Base-by-base conservation (phyloP, 1,140 invertebrate genomes). In the Diorhabda carinulata region DNA sequence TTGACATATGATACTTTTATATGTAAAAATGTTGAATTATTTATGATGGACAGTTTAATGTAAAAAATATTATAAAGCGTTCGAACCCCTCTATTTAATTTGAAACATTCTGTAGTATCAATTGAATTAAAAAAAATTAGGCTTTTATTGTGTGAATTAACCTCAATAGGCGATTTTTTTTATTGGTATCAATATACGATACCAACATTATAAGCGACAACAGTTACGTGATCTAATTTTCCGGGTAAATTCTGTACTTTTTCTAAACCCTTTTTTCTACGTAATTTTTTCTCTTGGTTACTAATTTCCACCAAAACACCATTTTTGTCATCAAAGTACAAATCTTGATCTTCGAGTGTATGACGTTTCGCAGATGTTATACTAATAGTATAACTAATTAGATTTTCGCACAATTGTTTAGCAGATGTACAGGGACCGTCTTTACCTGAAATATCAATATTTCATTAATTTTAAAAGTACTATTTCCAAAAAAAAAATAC, bases 171-270 rank as follows among this genome's bases (percentile, higher is more conserved):
- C 25, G 25, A 25, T 25, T 25, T 25, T 1, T 25, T 25, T 25
- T 25, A 25, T 25, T 25, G 25, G 25, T 25, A 25, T 25, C 1
- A 25, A 0, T 25, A 1, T 25, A 25, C 25, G 25, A 25, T 70
- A 42, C 89, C 90, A 40, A 94, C 90, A 73, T 89, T 88, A 76
- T 91, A 94, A 0, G 93, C 93, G 58, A 94, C 90, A 25, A 95
- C 88, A 5, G 92, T 92, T 25, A 95, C 95, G 81, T 97, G 95
- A 82, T 97, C 95, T 66, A 97, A 82, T 81, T 97, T 97, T n/a
- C 95, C 95, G 2, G 95, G 94, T 70, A 96, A 73, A 88, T 86
- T 83, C 86, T 92, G 78, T 64, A 85, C 82, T n/a, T 80, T 79
- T 64, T 91, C 90, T 73, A 91, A 82, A 65, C 91, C 88, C 71